These are phyloP conservation scores for Toxonevra muliebris DNA, from an alignment of 2,888 invertebrate genomes.

Conservation along the genomic window DNA sequence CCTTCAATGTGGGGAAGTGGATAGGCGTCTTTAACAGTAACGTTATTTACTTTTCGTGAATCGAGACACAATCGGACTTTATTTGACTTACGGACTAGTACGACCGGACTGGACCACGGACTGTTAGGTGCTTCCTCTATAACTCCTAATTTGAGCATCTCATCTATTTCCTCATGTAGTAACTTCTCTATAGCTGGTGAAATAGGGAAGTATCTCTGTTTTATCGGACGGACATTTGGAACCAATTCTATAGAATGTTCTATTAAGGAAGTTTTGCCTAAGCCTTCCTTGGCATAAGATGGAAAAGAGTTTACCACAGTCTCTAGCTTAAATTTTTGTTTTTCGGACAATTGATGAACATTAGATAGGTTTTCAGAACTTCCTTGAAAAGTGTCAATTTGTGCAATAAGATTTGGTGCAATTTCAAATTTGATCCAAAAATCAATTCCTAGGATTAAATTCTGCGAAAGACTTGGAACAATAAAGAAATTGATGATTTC, in stretches of 20 bases:
- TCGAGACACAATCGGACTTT: conserved; percentile 49
- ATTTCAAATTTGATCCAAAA: conserved; percentile 26
- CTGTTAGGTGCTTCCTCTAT: conserved; percentile 49
- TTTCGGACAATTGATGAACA: background rate
- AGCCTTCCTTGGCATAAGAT: conserved; percentile 28
- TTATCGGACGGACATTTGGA: conserved; percentile 33
- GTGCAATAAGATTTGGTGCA: background rate
- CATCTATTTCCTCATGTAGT: conserved; percentile 46
- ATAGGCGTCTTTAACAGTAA: conserved; percentile 41
- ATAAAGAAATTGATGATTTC: conserved; percentile 10
- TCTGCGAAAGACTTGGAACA: conserved; percentile 21
- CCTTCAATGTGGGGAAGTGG: conserved; percentile 37
- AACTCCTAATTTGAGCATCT: conserved; percentile 49
- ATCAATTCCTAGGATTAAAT: conserved; percentile 19
- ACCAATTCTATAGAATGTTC: conserved; percentile 37
- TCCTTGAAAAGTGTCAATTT: background rate
- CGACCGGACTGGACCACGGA: conserved; percentile 50
- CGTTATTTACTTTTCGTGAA: conserved; percentile 49
- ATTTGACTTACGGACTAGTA: conserved; percentile 45
- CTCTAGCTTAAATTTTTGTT: conserved; percentile 1
- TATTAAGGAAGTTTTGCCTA: conserved; percentile 35
- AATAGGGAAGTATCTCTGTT: conserved; percentile 39
- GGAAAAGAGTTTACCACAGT: conserved; percentile 30
- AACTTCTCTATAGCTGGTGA: conserved; percentile 37
- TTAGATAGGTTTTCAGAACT: background rate